These are phyloP conservation scores for Sycophaga agraensis DNA, from an alignment of 1,140 invertebrate species.

Conservation along the genomic window DNA sequence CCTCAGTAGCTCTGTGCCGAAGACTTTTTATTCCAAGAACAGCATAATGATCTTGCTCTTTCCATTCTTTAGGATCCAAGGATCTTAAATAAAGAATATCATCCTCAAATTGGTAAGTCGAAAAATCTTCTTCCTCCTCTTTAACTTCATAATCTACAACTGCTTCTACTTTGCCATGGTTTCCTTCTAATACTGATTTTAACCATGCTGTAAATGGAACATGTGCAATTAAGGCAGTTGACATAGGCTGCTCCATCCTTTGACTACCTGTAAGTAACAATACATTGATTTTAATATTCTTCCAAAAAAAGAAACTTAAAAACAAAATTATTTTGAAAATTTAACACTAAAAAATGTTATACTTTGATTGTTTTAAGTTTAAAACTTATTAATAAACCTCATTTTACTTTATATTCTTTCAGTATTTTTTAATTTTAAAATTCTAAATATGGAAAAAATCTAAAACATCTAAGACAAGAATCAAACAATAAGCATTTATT, in stretches of 20 bases:
- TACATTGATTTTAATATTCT: background rate
- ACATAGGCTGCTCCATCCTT: slow-evolving; percentile 24
- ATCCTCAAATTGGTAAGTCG: slow-evolving; percentile 70
- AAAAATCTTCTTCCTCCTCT: slow-evolving; percentile 57
- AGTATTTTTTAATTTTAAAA: too few species aligned
- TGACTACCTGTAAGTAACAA: background rate
- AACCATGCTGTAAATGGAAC: slow-evolving; percentile 47
- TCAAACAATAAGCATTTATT: too few species aligned
- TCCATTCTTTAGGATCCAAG: slow-evolving; percentile 96
- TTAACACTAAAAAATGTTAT: too few species aligned
- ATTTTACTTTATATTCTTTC: too few species aligned
- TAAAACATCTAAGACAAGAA: too few species aligned
- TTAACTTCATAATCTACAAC: slow-evolving; percentile 21
- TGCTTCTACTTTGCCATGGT: slow-evolving; percentile 23
- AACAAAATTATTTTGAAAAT: background rate
- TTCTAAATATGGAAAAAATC: too few species aligned
- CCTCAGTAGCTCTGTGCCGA: slow-evolving; percentile 80
- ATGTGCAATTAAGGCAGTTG: slow-evolving; percentile 44
- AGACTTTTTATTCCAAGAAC: slow-evolving; percentile 85
- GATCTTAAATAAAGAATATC: slow-evolving; percentile 84
- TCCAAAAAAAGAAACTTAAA: background rate
- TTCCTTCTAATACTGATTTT: slow-evolving; percentile 41
- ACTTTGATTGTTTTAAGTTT: too few species aligned
- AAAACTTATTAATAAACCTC: too few species aligned
- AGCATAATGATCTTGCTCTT: slow-evolving; percentile 95